A percentile compares a stretch with the other conserved stretches of the same genome.
Conservation (phyloP, 2,113 vertebrate species). For the Callipepla squamata region DNA sequence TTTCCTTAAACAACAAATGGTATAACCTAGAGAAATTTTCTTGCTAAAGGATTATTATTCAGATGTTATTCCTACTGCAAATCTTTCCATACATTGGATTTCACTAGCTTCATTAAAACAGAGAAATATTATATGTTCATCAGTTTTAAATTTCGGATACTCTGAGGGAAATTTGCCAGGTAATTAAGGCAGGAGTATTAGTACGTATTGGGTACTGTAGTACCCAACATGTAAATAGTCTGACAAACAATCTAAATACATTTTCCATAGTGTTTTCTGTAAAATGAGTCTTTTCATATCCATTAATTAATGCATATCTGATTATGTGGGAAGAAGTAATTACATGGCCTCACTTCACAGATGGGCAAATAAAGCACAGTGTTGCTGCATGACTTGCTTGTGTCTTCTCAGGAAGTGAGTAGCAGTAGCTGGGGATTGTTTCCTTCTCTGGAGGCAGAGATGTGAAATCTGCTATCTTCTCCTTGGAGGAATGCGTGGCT, state of each 20-base stretch:
- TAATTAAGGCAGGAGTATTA: background rate
- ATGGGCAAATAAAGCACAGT: background rate
- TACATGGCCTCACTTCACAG: background rate
- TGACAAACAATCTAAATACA: background rate
- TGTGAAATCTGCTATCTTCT: background rate
- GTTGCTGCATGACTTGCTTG: accelerated
- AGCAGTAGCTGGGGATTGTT: background rate
- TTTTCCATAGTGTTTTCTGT: background rate
- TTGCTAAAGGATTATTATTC: background rate
- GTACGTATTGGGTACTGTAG: too few relatives aligned
- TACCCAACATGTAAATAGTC: background rate
- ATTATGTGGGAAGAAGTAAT: background rate
- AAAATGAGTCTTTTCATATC: background rate
- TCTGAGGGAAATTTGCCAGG: background rate
- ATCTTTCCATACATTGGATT: background rate
- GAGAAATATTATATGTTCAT: background rate
- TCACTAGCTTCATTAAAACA: background rate
- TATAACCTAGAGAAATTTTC: background rate
- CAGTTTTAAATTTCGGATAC: background rate
- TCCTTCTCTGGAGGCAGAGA: background rate
- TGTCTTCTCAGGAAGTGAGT: background rate
- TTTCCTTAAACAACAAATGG: background rate
- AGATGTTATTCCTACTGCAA: background rate
- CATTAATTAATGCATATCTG: background rate
- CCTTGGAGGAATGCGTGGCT: background rate